phyloP scores from a whole-genome alignment of 2,113 vertebrate species.

The Cervus canadensis region DNA sequence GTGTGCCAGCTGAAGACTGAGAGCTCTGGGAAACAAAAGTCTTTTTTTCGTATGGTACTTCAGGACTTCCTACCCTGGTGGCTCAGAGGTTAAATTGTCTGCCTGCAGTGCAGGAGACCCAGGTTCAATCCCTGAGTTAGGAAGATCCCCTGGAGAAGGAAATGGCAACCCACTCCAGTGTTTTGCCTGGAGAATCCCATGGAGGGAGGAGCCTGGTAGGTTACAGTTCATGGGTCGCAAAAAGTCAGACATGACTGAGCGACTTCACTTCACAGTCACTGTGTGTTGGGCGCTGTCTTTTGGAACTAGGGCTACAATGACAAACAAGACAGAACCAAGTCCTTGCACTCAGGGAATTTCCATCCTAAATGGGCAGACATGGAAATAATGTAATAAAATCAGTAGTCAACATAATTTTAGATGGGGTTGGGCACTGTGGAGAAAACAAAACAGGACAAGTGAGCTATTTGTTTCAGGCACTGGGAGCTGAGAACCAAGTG shows the following conservation, averaged over 20 bases:
- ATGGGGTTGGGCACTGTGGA: background rate
- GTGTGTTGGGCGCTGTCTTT: background rate
- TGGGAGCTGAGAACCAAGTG: background rate
- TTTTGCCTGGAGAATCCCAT: too few relatives aligned
- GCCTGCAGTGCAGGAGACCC: too few relatives aligned
- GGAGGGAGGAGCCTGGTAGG: too few relatives aligned
- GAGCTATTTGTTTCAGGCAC: background rate
- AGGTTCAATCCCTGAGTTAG: too few relatives aligned
- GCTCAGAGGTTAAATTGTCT: too few relatives aligned
- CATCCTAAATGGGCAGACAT: background rate
- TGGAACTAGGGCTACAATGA: background rate
- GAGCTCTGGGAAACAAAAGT: rapidly evolving
- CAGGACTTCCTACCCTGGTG: too few relatives aligned
- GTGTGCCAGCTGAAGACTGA: background rate
- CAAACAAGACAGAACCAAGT: background rate
- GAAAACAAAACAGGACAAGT: background rate
- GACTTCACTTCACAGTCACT: too few relatives aligned
- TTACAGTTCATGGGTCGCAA: too few relatives aligned
- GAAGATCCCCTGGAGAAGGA: too few relatives aligned
- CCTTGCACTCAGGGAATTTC: background rate
- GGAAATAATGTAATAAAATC: background rate
- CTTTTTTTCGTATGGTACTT: background rate
- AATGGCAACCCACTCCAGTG: too few relatives aligned
- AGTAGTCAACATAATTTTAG: background rate
- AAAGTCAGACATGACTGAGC: too few relatives aligned